Percentiles rank a stretch among this genome's conserved stretches.
phyloP scores from a whole-genome alignment of 64 coral and sea anemone genomes.

The Platygyra sinensis region DNA sequence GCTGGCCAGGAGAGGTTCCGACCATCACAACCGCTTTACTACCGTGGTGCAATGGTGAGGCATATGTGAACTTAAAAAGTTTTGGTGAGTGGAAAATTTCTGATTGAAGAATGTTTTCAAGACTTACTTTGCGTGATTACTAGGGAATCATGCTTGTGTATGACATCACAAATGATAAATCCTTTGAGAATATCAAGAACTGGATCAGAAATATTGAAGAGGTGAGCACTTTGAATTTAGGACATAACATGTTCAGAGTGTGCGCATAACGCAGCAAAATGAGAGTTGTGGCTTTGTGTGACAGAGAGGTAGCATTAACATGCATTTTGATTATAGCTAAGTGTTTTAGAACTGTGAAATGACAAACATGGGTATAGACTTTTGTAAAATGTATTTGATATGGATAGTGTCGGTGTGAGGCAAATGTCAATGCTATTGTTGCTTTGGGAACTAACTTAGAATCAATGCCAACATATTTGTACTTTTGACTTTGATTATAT shows the following conservation, averaged over 20 bases:
- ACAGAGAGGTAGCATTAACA: too few species aligned
- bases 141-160: slow-evolving; percentile 99
- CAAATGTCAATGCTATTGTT: neutral
- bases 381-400: too few species aligned
- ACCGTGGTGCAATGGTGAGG: slow-evolving; percentile 93
- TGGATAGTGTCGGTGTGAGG: too few species aligned
- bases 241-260: too few species aligned
- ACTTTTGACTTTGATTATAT: neutral
- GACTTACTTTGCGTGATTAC: neutral
- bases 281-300: too few species aligned
- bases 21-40: slow-evolving; percentile 99
- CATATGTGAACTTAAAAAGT: neutral
- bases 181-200: slow-evolving; percentile 99
- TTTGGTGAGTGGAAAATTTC: neutral
- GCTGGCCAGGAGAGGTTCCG: slow-evolving; percentile 97
- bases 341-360: too few species aligned
- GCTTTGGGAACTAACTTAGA: neutral
- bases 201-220: slow-evolving; percentile 99
- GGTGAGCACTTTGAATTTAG: slow-evolving; percentile 25
- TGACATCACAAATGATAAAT: slow-evolving; percentile 98
- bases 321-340: too few species aligned
- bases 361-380: too few species aligned
- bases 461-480: neutral
- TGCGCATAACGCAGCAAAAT: too few species aligned
- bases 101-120: neutral